Base-by-base conservation (phyloP, 1,140 invertebrate species). In the Lepidurus arcticus region DNA sequence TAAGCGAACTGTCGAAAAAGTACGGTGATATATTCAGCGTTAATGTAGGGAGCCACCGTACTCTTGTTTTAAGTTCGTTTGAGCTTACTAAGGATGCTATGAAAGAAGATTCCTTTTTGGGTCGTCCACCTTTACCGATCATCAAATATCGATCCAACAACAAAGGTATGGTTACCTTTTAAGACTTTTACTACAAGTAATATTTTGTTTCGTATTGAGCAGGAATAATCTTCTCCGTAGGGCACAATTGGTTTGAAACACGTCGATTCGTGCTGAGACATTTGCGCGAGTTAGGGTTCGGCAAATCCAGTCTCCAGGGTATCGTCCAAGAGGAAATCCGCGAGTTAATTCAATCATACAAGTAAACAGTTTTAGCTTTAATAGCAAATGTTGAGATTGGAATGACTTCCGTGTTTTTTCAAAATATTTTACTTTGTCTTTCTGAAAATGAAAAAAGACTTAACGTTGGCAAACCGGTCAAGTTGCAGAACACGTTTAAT, bases 231-330 rank as follows among this genome's bases (percentile, higher is more conserved):
- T 80, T 81, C 73, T 44, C 75, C 0, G 76, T 76, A 10, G 77
- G 76, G 42, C 73, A 81, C 13, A 11, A 42, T n/a, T 81, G 80
- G 81, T 79, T 75, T 8, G 78, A 80, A 44, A 76, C 78, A 7
- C 42, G 80, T 42, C 44, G 78, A 42, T 81, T 81, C 73, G 79
- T 78, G 1, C 34, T 80, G 42, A 45, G 81, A 42, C 73, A 79
- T 43, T 73, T 81, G n/a, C 42, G 80, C 53, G 80, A 81, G 42
- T 75, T 80, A 42, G 81, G 80, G 1, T 80, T 79, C 44, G 81
- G 81, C 26, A 81, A 81, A 24, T 76, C 76, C 47, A 43, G 26
- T 1, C 73, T 81, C 65, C 78, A 81, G 26, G 26, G 21, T 10
- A 76, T 77, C 9, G 75, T 79, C 16, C 13, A 76, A 16, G 78